Evolutionary conservation across 2,797 vertebrate species (phyloP), one percentile per base, ranked within the genome.

Genomic region (Trachurus trachurus): DNA sequence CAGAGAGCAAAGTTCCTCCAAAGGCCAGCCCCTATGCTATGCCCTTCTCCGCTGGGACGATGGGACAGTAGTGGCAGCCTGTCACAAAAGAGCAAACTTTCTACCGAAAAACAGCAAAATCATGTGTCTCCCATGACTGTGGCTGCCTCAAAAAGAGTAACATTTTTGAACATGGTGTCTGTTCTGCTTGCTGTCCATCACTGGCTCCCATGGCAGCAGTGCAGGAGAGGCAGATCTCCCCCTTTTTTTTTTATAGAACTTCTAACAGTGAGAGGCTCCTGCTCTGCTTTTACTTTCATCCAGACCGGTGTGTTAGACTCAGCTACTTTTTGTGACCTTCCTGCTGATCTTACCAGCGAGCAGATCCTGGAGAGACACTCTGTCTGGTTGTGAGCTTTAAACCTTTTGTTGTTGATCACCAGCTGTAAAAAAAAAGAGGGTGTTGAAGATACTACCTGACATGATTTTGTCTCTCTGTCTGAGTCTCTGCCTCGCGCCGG

Each of bases 1-100:
- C 3, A 68, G 58, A 71, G 75, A 80, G 62, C 59, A 52, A 76
- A 81, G 66, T 73, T 88, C 69, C 17, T 74, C 42, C 22, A 80
- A 58, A 78, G 81, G 57, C 57, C 73, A 56, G 4, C 10, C 54
- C 42, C 40, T 26, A 26, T 26, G 26, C 57, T 72, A 40, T 67
- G 59, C 29, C 44, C 34, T 37, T 11, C 31, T 84, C 74, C 45
- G 69, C 64, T 19, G 76, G 31, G 52, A 76, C 59, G 37, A 58
- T 11, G 34, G 60, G 26, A 58, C 8, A 44, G 59, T 57, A 69
- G 59, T 69, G 42, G 67, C 62, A 70, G 70, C n/a, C 56, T 76
- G 42, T 53, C 66, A 76, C 10, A 19, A 76, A 57, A 74, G 54
- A 74, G 29, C 49, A 29, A 68, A 39, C 60, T 37, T 47, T 74